Percentiles rank a stretch among this genome's conserved stretches.
These are phyloP conservation scores for Chaenocephalus aceratus DNA, from an alignment of 2,113 vertebrate genomes.

Conservation along the genomic window DNA sequence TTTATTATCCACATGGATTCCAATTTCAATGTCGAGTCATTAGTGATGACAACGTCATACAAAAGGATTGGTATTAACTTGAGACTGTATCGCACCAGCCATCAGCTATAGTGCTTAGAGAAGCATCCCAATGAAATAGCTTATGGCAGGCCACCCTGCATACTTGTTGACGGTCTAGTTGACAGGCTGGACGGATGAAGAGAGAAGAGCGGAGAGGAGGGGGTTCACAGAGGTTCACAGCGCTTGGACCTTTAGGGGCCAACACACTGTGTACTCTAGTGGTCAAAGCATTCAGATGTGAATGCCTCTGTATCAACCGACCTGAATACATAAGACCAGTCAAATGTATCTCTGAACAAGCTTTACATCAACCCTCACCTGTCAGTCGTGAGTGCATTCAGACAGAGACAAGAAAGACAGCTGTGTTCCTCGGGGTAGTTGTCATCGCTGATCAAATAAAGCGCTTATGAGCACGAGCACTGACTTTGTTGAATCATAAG, in stretches of 20 bases:
- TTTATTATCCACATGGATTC: not conserved
- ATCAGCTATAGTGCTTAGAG: constrained; percentile 37
- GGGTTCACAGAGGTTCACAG: constrained; percentile 1
- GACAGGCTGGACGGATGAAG: constrained; percentile 62
- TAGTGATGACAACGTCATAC: no score
- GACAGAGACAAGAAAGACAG: constrained; percentile 52
- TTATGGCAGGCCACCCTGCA: constrained; percentile 40
- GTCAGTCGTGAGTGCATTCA: constrained; percentile 60
- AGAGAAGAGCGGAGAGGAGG: constrained; percentile 28
- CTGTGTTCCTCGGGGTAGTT: constrained; percentile 46
- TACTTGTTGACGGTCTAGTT: constrained; percentile 30
- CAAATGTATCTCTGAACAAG: constrained; percentile 51
- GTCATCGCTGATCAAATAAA: constrained; percentile 69
- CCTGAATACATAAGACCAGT: constrained; percentile 46
- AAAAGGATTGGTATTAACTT: not conserved
- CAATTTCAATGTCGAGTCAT: not conserved
- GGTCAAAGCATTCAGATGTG: constrained; percentile 66
- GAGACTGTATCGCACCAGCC: constrained; percentile 27
- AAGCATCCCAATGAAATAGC: constrained; percentile 41
- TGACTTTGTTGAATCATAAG: constrained; percentile 40
- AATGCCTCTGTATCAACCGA: constrained; percentile 50
- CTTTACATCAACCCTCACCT: constrained; percentile 59
- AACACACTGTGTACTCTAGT: constrained; percentile 34
- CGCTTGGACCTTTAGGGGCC: constrained; percentile 29
- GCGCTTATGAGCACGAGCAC: constrained; percentile 39